These are phyloP conservation scores for Taeniopygia guttata DNA, from an alignment of 2,797 vertebrate species.

Conservation along the genomic window DNA sequence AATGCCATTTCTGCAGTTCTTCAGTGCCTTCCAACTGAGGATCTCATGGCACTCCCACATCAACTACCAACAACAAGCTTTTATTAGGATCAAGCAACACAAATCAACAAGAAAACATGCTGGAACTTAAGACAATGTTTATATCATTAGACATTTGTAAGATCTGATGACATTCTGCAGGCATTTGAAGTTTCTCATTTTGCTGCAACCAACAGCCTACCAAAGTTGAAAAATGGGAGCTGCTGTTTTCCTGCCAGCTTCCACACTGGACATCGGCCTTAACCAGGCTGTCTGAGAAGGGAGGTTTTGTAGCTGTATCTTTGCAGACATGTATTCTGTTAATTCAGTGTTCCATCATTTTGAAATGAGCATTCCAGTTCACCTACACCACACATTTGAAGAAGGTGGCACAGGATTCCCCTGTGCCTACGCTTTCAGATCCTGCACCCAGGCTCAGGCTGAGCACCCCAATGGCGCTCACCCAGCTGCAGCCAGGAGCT, in stretches of 20 bases:
- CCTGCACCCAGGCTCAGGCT: not conserved
- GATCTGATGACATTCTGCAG: not conserved
- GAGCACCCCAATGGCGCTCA: not conserved
- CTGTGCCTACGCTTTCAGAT: not conserved
- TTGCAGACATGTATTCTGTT: not conserved
- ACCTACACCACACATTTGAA: not conserved
- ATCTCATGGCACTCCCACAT: constrained; percentile 43
- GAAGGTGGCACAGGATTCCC: not conserved
- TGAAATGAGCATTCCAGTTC: constrained; percentile 39
- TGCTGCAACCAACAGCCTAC: not conserved
- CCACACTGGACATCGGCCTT: not conserved
- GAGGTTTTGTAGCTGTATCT: not conserved
- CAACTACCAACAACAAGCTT: not conserved
- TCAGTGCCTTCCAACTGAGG: constrained; percentile 28
- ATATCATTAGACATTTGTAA: not conserved
- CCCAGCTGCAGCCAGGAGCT: not conserved
- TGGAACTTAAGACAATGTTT: constrained; percentile 16
- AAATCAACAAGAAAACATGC: constrained; percentile 30
- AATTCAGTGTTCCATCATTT: constrained; percentile 6
- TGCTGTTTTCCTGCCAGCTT: constrained; percentile 10
- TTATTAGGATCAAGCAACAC: constrained; percentile 17
- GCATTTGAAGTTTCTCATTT: constrained; percentile 21
- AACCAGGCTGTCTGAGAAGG: not conserved
- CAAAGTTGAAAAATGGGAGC: not conserved
- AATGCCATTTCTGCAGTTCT: not conserved